A percentile compares a stretch with the other conserved stretches of the same genome.
phyloP scores from a whole-genome alignment of 2,113 vertebrate species.

The Ceuthmochares aereus region DNA sequence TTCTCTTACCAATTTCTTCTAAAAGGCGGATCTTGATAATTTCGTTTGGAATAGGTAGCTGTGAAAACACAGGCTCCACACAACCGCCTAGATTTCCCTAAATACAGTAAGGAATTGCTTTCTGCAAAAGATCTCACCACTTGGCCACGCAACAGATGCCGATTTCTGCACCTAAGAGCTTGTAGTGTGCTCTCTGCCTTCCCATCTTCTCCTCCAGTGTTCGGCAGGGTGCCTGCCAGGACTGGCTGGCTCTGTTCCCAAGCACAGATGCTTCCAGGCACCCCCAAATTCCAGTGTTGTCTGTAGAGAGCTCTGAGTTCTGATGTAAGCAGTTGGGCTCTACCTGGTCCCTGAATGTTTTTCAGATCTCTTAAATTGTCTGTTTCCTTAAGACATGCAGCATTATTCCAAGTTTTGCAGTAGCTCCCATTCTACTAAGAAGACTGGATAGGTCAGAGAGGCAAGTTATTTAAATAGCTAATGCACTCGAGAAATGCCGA shows the following conservation, averaged over 20 bases:
- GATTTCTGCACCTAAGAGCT: not conserved
- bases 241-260: not conserved
- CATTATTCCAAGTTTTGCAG: not conserved
- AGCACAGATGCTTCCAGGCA: not conserved
- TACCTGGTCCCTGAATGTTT: not conserved
- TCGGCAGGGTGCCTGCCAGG: accelerated
- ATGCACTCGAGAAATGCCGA: not conserved
- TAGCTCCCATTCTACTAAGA: not conserved
- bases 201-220: not conserved
- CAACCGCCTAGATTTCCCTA: not conserved
- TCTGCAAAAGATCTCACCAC: not conserved
- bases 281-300: accelerated
- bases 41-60: not conserved
- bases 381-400: not conserved
- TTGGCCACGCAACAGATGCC: not conserved
- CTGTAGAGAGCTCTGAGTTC: not conserved
- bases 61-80: not conserved
- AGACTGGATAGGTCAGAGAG: not conserved
- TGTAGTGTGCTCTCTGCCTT: not conserved
- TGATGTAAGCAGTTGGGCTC: accelerated
- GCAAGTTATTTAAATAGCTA: not conserved
- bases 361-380: not conserved
- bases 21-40: not conserved
- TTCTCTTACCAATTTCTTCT: not conserved
- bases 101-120: not conserved